phyloP scores from a whole-genome alignment of 37 sponge, comb jelly and placozoan species.

The Ianthella basta region DNA sequence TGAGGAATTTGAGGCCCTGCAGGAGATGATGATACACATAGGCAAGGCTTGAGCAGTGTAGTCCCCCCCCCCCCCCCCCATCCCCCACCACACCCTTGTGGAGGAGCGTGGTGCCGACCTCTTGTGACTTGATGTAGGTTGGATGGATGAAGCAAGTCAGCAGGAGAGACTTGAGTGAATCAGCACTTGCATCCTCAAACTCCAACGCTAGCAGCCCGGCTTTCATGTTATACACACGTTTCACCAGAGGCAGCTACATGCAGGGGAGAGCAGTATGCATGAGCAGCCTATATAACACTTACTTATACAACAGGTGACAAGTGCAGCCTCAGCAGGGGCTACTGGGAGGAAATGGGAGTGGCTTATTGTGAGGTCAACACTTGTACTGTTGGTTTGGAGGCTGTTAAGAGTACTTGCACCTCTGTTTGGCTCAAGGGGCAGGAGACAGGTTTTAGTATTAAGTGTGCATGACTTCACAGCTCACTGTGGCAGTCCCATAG shows the following conservation, averaged over 20 bases:
- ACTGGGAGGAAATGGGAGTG: too few species aligned
- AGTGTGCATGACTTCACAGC: not conserved
- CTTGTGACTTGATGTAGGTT: slow-evolving; percentile 56
- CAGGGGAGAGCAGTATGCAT: not conserved
- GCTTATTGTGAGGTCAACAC: too few species aligned
- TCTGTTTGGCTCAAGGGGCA: too few species aligned
- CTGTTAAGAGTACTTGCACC: too few species aligned
- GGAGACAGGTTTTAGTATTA: too few species aligned
- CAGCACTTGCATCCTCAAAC: slow-evolving; percentile 66
- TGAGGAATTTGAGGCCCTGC: slow-evolving; percentile 70
- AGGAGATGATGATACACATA: not conserved
- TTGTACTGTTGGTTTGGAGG: too few species aligned
- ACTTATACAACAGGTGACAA: too few species aligned
- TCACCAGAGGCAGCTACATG: slow-evolving; percentile 50
- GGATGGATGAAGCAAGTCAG: slow-evolving; percentile 50
- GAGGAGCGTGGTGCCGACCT: slow-evolving; percentile 23
- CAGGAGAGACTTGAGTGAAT: slow-evolving; percentile 63
- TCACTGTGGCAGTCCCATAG: slow-evolving; percentile 45
- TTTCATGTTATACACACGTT: slow-evolving; percentile 68
- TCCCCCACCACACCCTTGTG: too few species aligned
- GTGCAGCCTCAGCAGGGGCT: too few species aligned
- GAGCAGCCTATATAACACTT: too few species aligned
- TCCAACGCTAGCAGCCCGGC: slow-evolving; percentile 66
- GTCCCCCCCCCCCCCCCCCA: too few species aligned
- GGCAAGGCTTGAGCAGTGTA: too few species aligned